Conservation (phyloP, 1,140 invertebrate species). For the Conus betulinus region DNA sequence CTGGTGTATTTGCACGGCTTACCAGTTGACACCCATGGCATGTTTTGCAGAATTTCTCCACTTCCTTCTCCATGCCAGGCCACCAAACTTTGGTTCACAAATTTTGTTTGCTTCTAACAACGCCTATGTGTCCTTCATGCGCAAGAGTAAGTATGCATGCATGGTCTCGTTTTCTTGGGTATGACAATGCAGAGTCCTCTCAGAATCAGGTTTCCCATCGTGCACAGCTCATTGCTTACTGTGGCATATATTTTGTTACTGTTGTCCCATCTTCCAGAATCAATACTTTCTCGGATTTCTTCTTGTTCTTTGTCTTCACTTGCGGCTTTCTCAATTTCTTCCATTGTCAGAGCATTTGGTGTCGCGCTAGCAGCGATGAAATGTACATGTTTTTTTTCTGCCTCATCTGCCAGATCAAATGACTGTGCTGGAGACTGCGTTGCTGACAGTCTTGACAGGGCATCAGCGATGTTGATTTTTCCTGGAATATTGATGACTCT, state of each 20-base stretch:
- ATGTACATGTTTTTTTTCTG: background rate
- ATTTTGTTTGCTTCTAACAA: too few species aligned
- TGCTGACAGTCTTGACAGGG: slow-evolving; percentile 43
- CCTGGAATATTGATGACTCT: slow-evolving; percentile 44
- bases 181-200: slow-evolving; percentile 43
- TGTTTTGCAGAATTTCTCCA: slow-evolving; percentile 42
- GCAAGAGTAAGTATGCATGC: slow-evolving; percentile 32
- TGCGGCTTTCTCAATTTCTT: slow-evolving; percentile 23
- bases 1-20: slow-evolving; percentile 24
- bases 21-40: slow-evolving; percentile 54
- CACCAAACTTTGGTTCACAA: slow-evolving; percentile 54
- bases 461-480: slow-evolving; percentile 48
- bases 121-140: slow-evolving; percentile 47
- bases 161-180: slow-evolving; percentile 33
- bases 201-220: slow-evolving; percentile 41
- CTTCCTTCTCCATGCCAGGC: slow-evolving; percentile 54
- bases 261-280: slow-evolving; percentile 18
- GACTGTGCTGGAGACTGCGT: background rate
- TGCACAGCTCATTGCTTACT: slow-evolving; percentile 41
- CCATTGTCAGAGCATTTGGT: slow-evolving; percentile 38
- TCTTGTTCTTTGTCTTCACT: slow-evolving; percentile 12
- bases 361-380: slow-evolving; percentile 25
- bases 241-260: slow-evolving; percentile 24
- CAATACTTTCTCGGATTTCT: background rate
- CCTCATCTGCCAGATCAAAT: background rate